Base-by-base conservation (phyloP, 2,113 vertebrate genomes). In the Cyanoliseus patagonus region DNA sequence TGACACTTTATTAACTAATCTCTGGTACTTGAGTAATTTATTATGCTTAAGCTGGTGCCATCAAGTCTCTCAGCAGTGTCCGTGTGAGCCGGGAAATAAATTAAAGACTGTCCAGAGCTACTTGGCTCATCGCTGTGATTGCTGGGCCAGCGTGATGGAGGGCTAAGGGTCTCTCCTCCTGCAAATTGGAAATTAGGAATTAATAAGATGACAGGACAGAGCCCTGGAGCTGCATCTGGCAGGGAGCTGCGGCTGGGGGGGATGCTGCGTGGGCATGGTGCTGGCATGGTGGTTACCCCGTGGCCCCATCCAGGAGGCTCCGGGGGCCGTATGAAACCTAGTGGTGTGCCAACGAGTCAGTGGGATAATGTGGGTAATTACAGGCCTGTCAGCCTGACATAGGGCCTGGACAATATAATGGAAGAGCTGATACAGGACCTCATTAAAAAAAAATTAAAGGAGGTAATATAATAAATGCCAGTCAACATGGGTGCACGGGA, bases 101-200 rank as follows among this genome's bases (percentile, higher is more conserved):
- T 98, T 97, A 98, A 97, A 98, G 97, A 96, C 96, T 98, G 98
- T 97, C 97, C 97, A 96, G 97, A 98, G 97, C 97, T 95, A 91
- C 97, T 97, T 97, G 97, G 97, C 95, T 98, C 97, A 91, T 97
- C 77, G 97, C 95, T 97, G 97, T 97, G 98, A 98, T 98, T 98
- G 98, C 97, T 81, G 96, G 97, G 97, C 97, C 94, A 93, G 95
- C 82, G 78, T 95, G 96, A 97, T 96, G 95, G 96, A 98, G 97
- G 94, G 96, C 96, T 97, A 97, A 98, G 97, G 89, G 95, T 96
- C 97, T 96, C 94, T 95, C 92, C 97, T 98, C 96, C 96, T 84
- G 97, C 95, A 98, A 97, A 98, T 97, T 97, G 97, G 97, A 98
- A 98, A 98, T 97, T 97, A 98, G 97, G 97, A 97, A 98, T 98